Conservation (phyloP, 2,888 invertebrate species). For the Lymantria dispar region DNA sequence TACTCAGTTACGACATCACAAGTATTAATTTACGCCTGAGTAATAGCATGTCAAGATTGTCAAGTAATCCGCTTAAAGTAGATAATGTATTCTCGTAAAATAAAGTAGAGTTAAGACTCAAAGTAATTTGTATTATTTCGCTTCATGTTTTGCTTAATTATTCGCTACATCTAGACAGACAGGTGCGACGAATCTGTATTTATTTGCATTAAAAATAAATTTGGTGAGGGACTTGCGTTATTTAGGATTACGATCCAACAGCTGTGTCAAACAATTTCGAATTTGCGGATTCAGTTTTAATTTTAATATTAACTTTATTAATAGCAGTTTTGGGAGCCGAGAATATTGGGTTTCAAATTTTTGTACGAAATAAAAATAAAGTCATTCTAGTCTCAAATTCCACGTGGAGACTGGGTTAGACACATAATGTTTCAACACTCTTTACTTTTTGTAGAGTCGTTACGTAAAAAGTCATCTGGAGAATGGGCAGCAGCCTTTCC, state of each 20-base stretch:
- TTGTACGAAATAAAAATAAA: too few species aligned
- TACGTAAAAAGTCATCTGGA: too few species aligned
- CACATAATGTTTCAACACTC: neutral
- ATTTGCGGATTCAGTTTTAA: conserved; percentile 70
- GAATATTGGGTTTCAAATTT: neutral
- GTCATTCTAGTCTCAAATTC: too few species aligned
- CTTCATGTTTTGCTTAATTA: conserved; percentile 74
- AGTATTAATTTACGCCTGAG: conserved; percentile 42
- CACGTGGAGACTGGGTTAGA: too few species aligned
- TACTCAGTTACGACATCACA: conserved; percentile 7
- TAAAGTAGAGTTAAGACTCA: conserved; percentile 66
- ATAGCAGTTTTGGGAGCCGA: conserved; percentile 24
- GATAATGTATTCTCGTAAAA: conserved; percentile 58
- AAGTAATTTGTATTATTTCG: conserved; percentile 76
- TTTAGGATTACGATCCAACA: conserved; percentile 72
- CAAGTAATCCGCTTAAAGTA: conserved; percentile 57
- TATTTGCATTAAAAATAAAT: conserved; percentile 80
- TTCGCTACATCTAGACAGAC: conserved; percentile 70
- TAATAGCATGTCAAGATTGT: conserved; percentile 49
- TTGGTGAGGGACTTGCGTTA: conserved; percentile 66
- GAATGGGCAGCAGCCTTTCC: too few species aligned
- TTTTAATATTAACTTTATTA: conserved; percentile 62
- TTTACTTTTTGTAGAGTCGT: too few species aligned
- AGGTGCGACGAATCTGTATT: conserved; percentile 79
- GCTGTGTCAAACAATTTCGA: conserved; percentile 69